Evolutionary conservation across 2,113 vertebrate species (phyloP).

Genomic region (Callospermophilus lateralis): DNA sequence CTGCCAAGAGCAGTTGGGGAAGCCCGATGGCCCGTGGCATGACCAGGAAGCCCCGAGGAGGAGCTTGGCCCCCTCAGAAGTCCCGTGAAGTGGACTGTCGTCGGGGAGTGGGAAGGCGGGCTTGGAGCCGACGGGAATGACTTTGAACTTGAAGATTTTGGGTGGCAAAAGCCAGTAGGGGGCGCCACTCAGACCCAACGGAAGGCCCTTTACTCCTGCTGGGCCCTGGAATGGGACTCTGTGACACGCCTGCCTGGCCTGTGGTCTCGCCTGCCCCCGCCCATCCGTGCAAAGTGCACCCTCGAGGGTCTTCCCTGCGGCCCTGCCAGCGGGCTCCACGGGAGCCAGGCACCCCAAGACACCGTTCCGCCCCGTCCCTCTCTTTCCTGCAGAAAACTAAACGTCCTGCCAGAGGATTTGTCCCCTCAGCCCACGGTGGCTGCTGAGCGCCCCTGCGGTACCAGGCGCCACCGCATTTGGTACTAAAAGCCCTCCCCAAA

Average conservation of each 20-base stretch:
- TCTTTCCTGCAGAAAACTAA: neutral
- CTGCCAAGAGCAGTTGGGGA: neutral
- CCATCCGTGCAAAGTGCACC: neutral
- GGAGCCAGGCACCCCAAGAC: neutral
- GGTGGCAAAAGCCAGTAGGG: neutral
- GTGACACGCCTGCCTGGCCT: neutral
- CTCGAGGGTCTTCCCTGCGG: neutral
- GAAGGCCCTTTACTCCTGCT: no score
- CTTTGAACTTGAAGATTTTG: conserved; percentile 32
- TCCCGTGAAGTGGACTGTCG: neutral
- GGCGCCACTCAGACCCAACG: no score
- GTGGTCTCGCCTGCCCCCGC: no score
- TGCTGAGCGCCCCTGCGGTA: no score
- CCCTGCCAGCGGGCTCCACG: neutral
- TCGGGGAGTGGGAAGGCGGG: neutral
- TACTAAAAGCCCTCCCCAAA: no score
- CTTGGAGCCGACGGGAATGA: neutral
- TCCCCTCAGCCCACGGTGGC: no score
- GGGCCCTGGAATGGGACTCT: no score
- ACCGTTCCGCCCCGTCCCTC: neutral
- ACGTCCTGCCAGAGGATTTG: no score
- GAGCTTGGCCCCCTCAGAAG: neutral
- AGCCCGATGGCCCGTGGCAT: neutral
- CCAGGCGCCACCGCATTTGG: no score
- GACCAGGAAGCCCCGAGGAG: neutral